Percentiles rank a stretch among this genome's conserved stretches.
Conservation (phyloP, 2,113 vertebrate genomes). For the Laterallus jamaicensis region DNA sequence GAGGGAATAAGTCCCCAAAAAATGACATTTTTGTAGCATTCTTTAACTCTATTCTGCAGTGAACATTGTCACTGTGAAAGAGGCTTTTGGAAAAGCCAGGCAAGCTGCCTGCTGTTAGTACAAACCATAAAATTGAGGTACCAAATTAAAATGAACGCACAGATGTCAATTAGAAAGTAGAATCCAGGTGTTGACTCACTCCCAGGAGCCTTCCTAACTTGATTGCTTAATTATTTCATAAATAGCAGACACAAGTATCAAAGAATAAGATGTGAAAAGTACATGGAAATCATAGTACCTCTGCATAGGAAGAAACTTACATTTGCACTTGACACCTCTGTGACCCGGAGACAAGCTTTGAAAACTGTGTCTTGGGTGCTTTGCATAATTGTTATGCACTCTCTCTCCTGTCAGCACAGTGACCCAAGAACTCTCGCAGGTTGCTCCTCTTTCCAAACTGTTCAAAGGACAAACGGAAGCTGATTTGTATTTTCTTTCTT, state of each 20-base stretch:
- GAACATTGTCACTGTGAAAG: fast-evolving
- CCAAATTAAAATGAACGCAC: background rate
- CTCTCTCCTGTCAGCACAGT: background rate
- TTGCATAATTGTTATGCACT: fast-evolving
- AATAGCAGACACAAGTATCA: background rate
- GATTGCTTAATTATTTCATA: background rate
- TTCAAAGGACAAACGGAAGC: background rate
- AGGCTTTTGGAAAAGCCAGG: background rate
- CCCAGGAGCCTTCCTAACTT: background rate
- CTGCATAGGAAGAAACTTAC: background rate
- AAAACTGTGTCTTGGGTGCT: fast-evolving
- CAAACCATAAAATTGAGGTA: background rate
- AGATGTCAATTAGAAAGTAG: background rate
- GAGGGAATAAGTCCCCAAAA: background rate
- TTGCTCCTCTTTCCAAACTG: background rate
- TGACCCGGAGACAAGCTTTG: background rate
- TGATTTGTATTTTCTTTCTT: background rate
- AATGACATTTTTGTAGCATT: background rate
- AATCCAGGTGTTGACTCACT: background rate
- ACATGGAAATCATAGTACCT: fast-evolving
- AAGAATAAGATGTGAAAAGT: background rate
- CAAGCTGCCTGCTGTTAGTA: background rate
- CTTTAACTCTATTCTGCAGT: background rate
- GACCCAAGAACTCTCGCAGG: background rate
- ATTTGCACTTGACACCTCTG: fast-evolving